Conservation (phyloP, 2,888 invertebrate species). For the Drosophila falleni region DNA sequence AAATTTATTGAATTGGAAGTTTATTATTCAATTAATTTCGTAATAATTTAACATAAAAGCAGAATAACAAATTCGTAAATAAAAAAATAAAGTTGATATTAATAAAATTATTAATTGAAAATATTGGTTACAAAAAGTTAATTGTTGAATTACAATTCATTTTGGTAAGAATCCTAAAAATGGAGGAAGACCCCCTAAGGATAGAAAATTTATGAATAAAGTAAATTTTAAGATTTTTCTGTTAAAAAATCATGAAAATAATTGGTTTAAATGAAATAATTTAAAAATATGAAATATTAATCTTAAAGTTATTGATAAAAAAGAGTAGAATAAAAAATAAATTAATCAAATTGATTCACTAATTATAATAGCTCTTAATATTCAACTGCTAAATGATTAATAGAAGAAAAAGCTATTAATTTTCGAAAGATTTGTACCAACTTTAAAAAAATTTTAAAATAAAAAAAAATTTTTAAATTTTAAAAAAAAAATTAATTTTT, state of each 20-base stretch:
- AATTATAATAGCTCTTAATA: slow-evolving; percentile 86
- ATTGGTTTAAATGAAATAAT: slow-evolving; percentile 86
- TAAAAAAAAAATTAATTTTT: too few species aligned
- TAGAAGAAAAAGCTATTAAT: slow-evolving; percentile 88
- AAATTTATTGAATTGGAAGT: slow-evolving; percentile 83
- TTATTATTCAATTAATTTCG: slow-evolving; percentile 86
- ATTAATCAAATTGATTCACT: slow-evolving; percentile 86
- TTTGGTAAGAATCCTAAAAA: slow-evolving; percentile 88
- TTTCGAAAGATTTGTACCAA: too few species aligned
- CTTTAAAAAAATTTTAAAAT: too few species aligned
- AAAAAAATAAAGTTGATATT: slow-evolving; percentile 86
- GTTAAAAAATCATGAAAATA: slow-evolving; percentile 80
- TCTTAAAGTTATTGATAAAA: slow-evolving; percentile 86
- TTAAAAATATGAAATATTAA: slow-evolving; percentile 86
- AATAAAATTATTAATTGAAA: slow-evolving; percentile 85
- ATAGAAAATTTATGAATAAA: slow-evolving; percentile 87
- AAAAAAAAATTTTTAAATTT: too few species aligned
- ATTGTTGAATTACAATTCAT: slow-evolving; percentile 87
- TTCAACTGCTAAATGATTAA: slow-evolving; percentile 89
- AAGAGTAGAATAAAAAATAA: slow-evolving; percentile 86
- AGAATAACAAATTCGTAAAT: slow-evolving; percentile 86
- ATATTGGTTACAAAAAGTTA: slow-evolving; percentile 86
- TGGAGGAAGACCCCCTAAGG: slow-evolving; percentile 87
- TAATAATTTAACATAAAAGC: slow-evolving; percentile 86
- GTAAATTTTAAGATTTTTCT: slow-evolving; percentile 86